Evolutionary conservation across 1,140 invertebrate genomes (phyloP), one percentile per base, ranked within the genome.

Genomic region (Sycobia sp.): DNA sequence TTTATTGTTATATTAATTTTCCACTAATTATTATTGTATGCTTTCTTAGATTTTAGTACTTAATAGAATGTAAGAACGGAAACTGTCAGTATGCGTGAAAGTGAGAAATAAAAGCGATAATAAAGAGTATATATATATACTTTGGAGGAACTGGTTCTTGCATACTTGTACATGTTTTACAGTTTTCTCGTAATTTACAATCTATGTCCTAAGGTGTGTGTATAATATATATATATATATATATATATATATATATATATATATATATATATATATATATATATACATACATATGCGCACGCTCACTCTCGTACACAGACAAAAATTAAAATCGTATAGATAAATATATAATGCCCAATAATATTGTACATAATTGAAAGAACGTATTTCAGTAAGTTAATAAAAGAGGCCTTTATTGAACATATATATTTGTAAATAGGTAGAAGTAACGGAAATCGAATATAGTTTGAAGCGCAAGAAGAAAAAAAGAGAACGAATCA

Each of bases 371-470:
- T 71, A 73, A 71, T 67, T 47, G 22, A 70, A 60, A 59, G 39
- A 49, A 68, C 49, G 51, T 60, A 70, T 69, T 66, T 64, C 63
- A 69, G 23, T 69, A 65, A 62, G 39, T 67, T 68, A 69, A 69
- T 66, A 56, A 56, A 25, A 67, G 46, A 58, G 68, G 63, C 46
- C 56, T 71, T 70, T 51, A 62, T 68, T 60, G 61, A 70, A 43
- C n/a, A n/a, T 56, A 71, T 69, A 66, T 66, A 65, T 66, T 62
- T 72, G 69, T 72, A 73, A 68, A 73, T 73, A 73, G 55, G 34
- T 62, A 62, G 32, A 29, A 50, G n/a, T 44, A 53, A 43, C 53
- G 25, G 34, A 43, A 44, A 43, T 58, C 27, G 27, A 53, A 9
- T n/a, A n/a, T 61, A 51, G 38, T 34, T 61, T 44, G 20, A 44